Conservation (phyloP, 2,113 vertebrate species). For the Heliornis fulica region DNA sequence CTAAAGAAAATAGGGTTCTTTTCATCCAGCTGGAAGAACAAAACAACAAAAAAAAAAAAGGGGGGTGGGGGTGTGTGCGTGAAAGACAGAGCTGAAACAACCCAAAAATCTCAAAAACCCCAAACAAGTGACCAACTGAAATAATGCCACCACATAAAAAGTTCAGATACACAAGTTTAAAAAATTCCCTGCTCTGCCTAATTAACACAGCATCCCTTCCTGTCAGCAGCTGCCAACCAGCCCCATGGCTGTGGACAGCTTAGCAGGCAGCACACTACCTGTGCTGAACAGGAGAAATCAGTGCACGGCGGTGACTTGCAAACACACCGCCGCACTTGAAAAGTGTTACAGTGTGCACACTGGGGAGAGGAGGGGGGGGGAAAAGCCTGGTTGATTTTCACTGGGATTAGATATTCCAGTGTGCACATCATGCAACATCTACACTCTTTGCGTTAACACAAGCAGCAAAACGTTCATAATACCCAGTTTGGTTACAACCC, state of each 20-base stretch:
- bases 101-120: not conserved
- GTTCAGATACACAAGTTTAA: not conserved
- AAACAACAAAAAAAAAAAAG: no score
- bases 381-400: not conserved
- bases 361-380: not conserved
- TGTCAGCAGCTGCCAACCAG: not conserved
- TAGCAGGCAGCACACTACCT: not conserved
- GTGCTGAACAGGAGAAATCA: not conserved
- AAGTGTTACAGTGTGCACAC: not conserved
- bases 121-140: not conserved
- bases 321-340: not conserved
- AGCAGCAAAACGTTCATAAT: not conserved
- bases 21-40: not conserved
- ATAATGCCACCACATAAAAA: not conserved
- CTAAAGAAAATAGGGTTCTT: not conserved
- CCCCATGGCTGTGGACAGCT: rapidly evolving
- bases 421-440: rapidly evolving
- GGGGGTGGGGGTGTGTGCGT: no score
- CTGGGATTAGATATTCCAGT: not conserved
- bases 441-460: not conserved
- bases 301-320: not conserved
- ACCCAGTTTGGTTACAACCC: not conserved
- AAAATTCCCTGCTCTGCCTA: not conserved
- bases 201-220: not conserved
- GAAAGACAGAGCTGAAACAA: not conserved